A percentile compares a stretch with the other conserved stretches of the same genome.
These are phyloP conservation scores for Rhea americana DNA, from an alignment of 2,113 vertebrate genomes.

Conservation along the genomic window DNA sequence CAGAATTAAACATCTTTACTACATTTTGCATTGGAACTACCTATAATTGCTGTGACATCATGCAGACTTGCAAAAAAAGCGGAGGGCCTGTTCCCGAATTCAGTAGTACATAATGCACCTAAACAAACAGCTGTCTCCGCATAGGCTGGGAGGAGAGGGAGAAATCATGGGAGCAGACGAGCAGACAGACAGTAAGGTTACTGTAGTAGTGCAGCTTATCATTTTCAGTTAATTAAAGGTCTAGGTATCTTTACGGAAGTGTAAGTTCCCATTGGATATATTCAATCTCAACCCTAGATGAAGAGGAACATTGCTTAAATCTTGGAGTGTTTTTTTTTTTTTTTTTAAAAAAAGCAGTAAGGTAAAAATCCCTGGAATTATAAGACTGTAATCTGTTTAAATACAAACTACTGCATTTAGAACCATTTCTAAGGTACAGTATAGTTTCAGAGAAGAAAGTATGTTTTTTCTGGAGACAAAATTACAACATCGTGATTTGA, in stretches of 20 bases:
- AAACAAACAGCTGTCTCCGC: not conserved
- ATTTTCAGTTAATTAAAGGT: not conserved
- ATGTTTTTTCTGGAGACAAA: not conserved
- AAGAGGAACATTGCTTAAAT: not conserved
- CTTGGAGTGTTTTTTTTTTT: not conserved
- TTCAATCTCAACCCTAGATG: not conserved
- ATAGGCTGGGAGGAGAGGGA: not conserved
- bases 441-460: not conserved
- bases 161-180: not conserved
- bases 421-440: not conserved
- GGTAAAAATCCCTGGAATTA: not conserved
- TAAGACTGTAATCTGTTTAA: not conserved
- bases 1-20: not conserved
- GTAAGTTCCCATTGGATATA: not conserved
- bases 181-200: not conserved
- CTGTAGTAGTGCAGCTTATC: not conserved
- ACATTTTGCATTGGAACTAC: not conserved
- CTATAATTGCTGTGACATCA: not conserved
- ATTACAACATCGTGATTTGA: not conserved
- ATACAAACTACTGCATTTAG: not conserved
- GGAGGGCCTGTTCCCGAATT: not conserved
- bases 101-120: not conserved
- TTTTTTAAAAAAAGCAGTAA: not conserved
- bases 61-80: not conserved
- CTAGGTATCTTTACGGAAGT: not conserved